Conservation (phyloP, 92 coral and sea anemone genomes). For the Actinernus sp. region DNA sequence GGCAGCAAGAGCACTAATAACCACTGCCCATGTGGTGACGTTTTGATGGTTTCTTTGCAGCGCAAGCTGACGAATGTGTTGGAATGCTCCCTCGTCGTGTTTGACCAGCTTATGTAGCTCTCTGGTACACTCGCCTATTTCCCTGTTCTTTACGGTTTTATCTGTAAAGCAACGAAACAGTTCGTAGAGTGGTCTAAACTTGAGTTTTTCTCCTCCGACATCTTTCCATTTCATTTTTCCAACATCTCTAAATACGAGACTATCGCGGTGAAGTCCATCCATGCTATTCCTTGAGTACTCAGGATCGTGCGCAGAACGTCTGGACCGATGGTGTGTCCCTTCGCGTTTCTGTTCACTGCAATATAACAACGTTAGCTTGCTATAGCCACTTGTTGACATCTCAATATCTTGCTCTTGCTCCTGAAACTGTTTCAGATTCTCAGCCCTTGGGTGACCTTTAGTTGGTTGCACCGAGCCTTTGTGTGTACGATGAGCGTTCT, state of each 20-base stretch:
- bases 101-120: constrained; percentile 83
- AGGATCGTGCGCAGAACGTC: constrained; percentile 17
- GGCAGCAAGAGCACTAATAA: constrained; percentile 79
- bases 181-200: constrained; percentile 78
- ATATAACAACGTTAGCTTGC: constrained; percentile 61
- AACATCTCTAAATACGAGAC: constrained; percentile 61
- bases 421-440: constrained; percentile 62
- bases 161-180: constrained; percentile 93
- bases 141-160: constrained; percentile 65
- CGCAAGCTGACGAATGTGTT: constrained; percentile 46
- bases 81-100: constrained; percentile 51
- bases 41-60: constrained; percentile 82
- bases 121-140: constrained; percentile 81
- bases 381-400: constrained; percentile 84
- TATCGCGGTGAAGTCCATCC: constrained; percentile 55
- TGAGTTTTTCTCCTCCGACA: constrained; percentile 69
- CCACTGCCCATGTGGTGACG: constrained; percentile 82
- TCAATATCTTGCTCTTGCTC: constrained; percentile 78
- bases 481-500: constrained; percentile 71
- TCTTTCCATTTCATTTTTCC: constrained; percentile 65
- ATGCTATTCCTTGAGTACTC: constrained; percentile 16
- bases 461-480: constrained; percentile 59
- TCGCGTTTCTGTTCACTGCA: constrained; percentile 30
- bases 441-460: constrained; percentile 74
- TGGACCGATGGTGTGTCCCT: constrained; percentile 48